These are phyloP conservation scores for Melitaea cinxia DNA, from an alignment of 1,140 invertebrate species.

Conservation along the genomic window DNA sequence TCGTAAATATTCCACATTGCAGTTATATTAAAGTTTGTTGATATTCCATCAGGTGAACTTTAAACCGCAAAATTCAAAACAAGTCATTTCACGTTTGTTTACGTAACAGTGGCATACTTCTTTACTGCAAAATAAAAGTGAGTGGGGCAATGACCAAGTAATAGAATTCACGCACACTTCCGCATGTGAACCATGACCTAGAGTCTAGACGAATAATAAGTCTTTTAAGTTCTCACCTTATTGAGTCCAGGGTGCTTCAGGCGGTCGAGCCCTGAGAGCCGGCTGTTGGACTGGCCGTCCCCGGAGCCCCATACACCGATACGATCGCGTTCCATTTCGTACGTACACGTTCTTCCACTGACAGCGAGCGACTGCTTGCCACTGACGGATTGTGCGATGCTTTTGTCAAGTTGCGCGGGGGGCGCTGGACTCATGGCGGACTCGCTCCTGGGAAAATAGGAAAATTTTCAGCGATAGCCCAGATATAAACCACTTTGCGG, in stretches of 20 bases:
- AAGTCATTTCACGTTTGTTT: conserved; percentile 7
- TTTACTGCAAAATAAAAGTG: conserved; percentile 18
- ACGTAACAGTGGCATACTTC: conserved; percentile 8
- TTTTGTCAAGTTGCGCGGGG: conserved; percentile 71
- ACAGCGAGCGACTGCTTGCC: conserved; percentile 63
- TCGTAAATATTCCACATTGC: neutral
- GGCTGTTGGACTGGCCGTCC: conserved; percentile 75
- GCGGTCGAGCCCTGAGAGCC: conserved; percentile 87
- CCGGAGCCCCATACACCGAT: conserved; percentile 84
- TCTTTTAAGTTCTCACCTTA: conserved; percentile 83
- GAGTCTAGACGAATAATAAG: conserved; percentile 52
- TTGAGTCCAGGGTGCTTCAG: conserved; percentile 89
- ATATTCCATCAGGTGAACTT: conserved; percentile 19
- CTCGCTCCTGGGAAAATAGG: conserved; percentile 78
- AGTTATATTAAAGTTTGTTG: conserved; percentile 21
- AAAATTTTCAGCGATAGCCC: conserved; percentile 69
- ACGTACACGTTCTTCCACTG: conserved; percentile 56
- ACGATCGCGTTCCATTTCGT: conserved; percentile 83
- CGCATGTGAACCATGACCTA: conserved; percentile 57
- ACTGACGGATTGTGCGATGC: conserved; percentile 43
- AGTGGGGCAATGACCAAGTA: conserved; percentile 7
- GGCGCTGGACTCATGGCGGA: conserved; percentile 71
- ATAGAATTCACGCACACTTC: conserved; percentile 10
- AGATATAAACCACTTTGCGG: conserved; percentile 57
- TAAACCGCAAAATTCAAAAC: conserved; percentile 16